Percentiles rank a stretch among this genome's conserved stretches.
Evolutionary conservation across 30 jellyfish, hydroid and myxozoan species (phyloP).

Genomic region (Aurelia coerulea): DNA sequence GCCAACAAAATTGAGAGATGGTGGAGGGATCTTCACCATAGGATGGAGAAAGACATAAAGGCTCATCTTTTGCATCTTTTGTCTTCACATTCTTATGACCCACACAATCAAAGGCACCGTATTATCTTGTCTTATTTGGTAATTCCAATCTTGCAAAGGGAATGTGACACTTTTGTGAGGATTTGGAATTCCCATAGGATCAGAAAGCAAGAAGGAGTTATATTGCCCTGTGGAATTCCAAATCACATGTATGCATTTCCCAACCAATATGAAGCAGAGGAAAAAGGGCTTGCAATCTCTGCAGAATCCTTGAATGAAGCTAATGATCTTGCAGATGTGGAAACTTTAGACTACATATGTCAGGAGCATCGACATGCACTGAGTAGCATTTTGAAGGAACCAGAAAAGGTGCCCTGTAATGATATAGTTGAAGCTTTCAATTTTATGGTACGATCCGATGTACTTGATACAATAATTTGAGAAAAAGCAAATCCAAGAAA

Average conservation of each 20-base stretch:
- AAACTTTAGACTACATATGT: too few relatives aligned
- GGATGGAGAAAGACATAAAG: conserved; percentile 29
- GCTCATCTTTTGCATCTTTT: conserved; percentile 16
- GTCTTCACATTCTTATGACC: conserved; percentile 11
- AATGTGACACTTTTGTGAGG: conserved; percentile 18
- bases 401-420: too few relatives aligned
- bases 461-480: too few relatives aligned
- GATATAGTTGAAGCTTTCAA: too few relatives aligned
- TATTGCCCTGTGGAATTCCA: conserved; percentile 46
- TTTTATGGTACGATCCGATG: too few relatives aligned
- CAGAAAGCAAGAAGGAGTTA: conserved; percentile 32
- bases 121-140: conserved; percentile 25
- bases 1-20: conserved; percentile 42
- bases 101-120: conserved; percentile 34
- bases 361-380: too few relatives aligned
- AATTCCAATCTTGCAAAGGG: conserved; percentile 55
- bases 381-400: too few relatives aligned
- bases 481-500: too few relatives aligned
- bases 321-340: too few relatives aligned
- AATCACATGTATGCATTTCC: conserved; percentile 56
- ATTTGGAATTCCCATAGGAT: conserved; percentile 51
- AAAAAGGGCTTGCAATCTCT: not conserved
- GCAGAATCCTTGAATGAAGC: too few relatives aligned
- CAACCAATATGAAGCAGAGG: conserved; percentile 36
- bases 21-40: conserved; percentile 51